These are phyloP conservation scores for Lepidocyrtoides sp. DNA, from an alignment of 2,888 invertebrate genomes.

Conservation along the genomic window DNA sequence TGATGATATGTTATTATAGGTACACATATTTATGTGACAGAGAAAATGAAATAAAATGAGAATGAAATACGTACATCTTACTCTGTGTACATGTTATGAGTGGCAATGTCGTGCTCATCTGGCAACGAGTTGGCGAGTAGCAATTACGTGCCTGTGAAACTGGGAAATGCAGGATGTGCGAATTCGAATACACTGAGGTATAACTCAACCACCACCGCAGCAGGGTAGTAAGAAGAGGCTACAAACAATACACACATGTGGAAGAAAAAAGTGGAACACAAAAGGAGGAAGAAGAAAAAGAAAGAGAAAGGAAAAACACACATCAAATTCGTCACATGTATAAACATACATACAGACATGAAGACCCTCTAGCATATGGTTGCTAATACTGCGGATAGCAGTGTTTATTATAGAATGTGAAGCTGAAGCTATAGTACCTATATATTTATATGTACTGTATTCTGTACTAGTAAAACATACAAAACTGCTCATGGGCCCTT, in stretches of 20 bases:
- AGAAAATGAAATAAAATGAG: conserved; percentile 48
- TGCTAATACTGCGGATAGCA: no score
- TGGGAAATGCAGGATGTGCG: conserved; percentile 4
- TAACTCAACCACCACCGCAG: background rate
- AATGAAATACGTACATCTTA: conserved; percentile 27
- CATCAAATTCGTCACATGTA: conserved; percentile 14
- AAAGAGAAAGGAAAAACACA: background rate
- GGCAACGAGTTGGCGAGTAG: conserved; percentile 14
- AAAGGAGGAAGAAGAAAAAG: background rate
- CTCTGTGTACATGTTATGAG: conserved; percentile 32
- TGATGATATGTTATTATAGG: background rate
- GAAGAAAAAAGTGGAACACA: conserved; percentile 36
- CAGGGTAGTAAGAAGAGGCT: no score
- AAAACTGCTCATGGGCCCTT: conserved; percentile 20
- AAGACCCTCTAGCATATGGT: background rate
- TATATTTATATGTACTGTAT: background rate
- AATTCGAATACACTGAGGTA: conserved; percentile 18
- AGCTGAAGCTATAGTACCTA: no score
- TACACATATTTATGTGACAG: background rate
- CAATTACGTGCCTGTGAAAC: conserved; percentile 40
- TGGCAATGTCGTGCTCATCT: conserved; percentile 48
- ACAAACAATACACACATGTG: background rate
- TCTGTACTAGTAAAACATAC: background rate
- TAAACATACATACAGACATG: background rate
- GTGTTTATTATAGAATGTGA: no score